Base-by-base conservation (phyloP, 2,888 invertebrate species). In the Orthosia gothica region DNA sequence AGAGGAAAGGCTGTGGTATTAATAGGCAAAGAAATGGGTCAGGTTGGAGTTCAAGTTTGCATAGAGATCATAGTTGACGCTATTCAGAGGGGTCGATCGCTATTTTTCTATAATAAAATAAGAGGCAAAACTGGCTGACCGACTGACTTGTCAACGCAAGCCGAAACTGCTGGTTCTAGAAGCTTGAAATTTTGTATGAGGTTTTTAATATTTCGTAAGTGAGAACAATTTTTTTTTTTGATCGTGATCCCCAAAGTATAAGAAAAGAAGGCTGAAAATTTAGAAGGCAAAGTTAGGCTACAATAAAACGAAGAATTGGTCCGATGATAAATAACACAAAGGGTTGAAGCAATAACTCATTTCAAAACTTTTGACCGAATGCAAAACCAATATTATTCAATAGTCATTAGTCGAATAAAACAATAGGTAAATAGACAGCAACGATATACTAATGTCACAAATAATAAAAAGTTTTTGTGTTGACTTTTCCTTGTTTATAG, bases 401-500 rank as follows among this genome's bases (percentile, higher is more conserved):
- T 54, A 47, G 47, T 64, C 68, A 47, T 16, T 15, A 65, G 15
- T 20, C 16, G 26, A 71, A 32, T 78, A 54, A 18, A 66, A 9
- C 18, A 58, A 55, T 9, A 59, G 12, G 58, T 50, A 47, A 70
- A 67, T 15, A 67, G 2, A 54, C 40, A 16, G n/a, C 15, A 45
- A 69, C 20, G 16, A 58, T 50, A 66, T 55, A 20, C 23, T 65
- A 72, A 45, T 45, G 23, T 66, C 49, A 82, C 20, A 70, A 65
- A 82, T 64, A 65, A 82, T 67, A 83, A 72, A 65, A 20, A 78
- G 12, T n/a, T 18, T 54, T 73, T 32, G 18, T 68, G 23, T 68
- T 80, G 40, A 65, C 23, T 57, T 76, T 81, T 72, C 68, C 79
- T 64, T 80, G 64, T 80, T 72, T 18, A 40, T 72, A 45, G 4